These are phyloP conservation scores for Phymorhynchus buccinoides DNA, from an alignment of 1,140 invertebrate genomes.

Conservation along the genomic window DNA sequence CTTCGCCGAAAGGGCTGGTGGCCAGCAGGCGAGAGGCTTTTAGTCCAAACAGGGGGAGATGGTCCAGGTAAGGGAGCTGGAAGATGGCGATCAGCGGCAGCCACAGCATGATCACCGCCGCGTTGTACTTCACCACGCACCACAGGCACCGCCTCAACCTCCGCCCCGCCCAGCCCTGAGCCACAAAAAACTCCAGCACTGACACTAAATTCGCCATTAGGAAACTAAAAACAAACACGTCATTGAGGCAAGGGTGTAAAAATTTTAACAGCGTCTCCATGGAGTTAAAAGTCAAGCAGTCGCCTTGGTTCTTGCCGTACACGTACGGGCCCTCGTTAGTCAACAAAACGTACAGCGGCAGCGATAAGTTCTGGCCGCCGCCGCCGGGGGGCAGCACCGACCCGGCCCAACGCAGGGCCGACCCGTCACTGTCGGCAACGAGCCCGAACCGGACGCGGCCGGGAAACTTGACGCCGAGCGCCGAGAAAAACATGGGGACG, in stretches of 20 bases:
- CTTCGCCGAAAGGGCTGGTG: constrained; percentile 56
- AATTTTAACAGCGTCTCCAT: constrained; percentile 75
- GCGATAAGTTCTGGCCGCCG: constrained; percentile 40
- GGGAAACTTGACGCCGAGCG: constrained; percentile 77
- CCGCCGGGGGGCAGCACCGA: background rate
- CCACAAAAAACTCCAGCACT: constrained; percentile 73
- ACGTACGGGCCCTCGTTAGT: constrained; percentile 72
- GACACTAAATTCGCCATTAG: constrained; percentile 74
- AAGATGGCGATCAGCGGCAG: constrained; percentile 71
- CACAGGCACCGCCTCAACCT: constrained; percentile 69
- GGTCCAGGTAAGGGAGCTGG: constrained; percentile 69
- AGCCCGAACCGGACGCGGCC: constrained; percentile 76
- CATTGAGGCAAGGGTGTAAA: constrained; percentile 76
- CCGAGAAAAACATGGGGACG: constrained; percentile 76
- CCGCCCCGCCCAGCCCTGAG: constrained; percentile 66
- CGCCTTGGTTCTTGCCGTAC: constrained; percentile 72
- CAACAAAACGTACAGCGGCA: constrained; percentile 72
- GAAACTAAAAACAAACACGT: constrained; percentile 75
- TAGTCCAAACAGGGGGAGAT: constrained; percentile 59
- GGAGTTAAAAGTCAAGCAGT: constrained; percentile 73
- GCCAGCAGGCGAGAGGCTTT: constrained; percentile 63
- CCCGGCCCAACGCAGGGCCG: constrained; percentile 20
- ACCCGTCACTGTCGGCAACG: constrained; percentile 48
- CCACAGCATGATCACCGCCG: constrained; percentile 73
- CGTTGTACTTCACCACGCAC: constrained; percentile 74